These are phyloP conservation scores for Hydrolagus colliei DNA, from an alignment of 2,797 vertebrate genomes.

Conservation along the genomic window DNA sequence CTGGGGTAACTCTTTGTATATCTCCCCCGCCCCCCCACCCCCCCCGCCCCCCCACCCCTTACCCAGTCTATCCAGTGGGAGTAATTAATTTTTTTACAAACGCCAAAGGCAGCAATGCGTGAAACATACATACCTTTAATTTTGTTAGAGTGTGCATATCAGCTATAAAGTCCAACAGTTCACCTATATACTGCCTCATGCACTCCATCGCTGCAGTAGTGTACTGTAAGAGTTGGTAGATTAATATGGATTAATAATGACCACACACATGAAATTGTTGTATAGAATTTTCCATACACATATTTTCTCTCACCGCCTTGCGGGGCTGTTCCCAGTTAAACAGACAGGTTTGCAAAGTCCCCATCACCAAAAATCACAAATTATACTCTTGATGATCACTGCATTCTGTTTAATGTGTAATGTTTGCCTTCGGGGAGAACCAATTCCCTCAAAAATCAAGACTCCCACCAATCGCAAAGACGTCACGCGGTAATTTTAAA, in stretches of 20 bases:
- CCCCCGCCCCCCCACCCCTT: too few relatives aligned
- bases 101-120: background rate
- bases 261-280: background rate
- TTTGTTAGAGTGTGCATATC: slow-evolving; percentile 98
- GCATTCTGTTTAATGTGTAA: background rate
- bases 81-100: background rate
- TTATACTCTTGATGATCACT: background rate
- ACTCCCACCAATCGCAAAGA: background rate
- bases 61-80: too few relatives aligned
- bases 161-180: slow-evolving; percentile 93
- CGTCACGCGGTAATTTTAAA: background rate
- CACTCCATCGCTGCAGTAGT: slow-evolving; percentile 97
- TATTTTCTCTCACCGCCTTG: background rate
- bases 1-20: too few relatives aligned
- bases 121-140: slow-evolving; percentile 71
- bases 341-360: background rate
- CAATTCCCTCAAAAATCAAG: background rate
- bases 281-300: background rate
- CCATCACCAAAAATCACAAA: slow-evolving; percentile 14
- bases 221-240: slow-evolving; percentile 59
- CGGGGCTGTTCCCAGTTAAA: background rate
- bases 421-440: background rate
- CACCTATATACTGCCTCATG: slow-evolving; percentile 85
- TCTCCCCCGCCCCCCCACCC: background rate
- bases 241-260: background rate